Percentiles rank a stretch among this genome's conserved stretches.
Evolutionary conservation across 1,140 invertebrate species (phyloP).

Genomic region (Scaptomyza graminum): DNA sequence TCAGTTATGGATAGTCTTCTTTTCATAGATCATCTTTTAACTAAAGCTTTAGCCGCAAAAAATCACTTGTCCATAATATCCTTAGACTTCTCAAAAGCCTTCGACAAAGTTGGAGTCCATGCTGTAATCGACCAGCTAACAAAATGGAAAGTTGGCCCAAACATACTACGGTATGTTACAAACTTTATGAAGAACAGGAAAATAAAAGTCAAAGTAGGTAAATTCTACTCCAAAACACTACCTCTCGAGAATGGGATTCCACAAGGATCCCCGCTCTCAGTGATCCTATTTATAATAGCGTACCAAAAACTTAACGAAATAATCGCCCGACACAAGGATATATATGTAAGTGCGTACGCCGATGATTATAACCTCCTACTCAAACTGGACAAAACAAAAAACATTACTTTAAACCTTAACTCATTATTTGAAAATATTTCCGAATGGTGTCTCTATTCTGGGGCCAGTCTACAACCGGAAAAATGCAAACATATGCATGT

Average conservation of each 20-base stretch:
- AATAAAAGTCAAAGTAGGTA: conserved; percentile 12
- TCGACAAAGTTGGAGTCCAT: conserved; percentile 33
- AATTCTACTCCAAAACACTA: conserved; percentile 15
- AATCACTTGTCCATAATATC: conserved; percentile 37
- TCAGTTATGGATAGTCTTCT: conserved; percentile 33
- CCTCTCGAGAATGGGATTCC: conserved; percentile 27
- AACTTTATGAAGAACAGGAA: conserved; percentile 37
- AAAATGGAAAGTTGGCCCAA: conserved; percentile 36
- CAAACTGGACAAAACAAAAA: conserved; percentile 16
- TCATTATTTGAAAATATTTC: conserved; percentile 16
- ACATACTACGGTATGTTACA: conserved; percentile 28
- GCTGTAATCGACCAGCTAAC: conserved; percentile 23
- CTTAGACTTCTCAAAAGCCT: conserved; percentile 39
- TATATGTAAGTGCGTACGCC: conserved; percentile 18
- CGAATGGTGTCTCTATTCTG: conserved; percentile 17
- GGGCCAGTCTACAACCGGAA: conserved; percentile 5
- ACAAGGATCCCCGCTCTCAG: conserved; percentile 28
- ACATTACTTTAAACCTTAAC: conserved; percentile 1
- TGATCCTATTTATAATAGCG: conserved; percentile 24
- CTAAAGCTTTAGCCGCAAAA: conserved; percentile 5
- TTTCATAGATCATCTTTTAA: conserved; percentile 25
- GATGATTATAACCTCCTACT: conserved; percentile 26
- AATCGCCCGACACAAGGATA: conserved; percentile 21
- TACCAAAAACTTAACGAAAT: conserved; percentile 22
- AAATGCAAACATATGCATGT: conserved; percentile 40